phyloP scores from a whole-genome alignment of 2,888 invertebrate genomes.

The Dynastes maya region DNA sequence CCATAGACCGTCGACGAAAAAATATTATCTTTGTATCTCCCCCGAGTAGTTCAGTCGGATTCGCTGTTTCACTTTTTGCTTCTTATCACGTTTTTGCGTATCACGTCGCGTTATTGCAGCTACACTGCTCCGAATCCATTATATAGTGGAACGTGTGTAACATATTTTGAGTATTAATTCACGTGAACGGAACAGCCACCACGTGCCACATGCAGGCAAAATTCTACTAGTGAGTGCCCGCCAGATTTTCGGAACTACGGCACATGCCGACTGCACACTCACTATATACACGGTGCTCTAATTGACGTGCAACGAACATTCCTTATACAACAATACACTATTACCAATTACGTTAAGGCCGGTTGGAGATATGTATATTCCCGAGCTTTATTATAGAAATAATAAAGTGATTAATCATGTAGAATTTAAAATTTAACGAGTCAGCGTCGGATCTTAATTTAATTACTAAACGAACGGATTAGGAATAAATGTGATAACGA shows the following conservation, averaged over 20 bases:
- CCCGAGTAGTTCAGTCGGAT: conserved; percentile 16
- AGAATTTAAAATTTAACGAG: background rate
- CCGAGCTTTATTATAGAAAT: background rate
- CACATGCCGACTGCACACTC: conserved; percentile 28
- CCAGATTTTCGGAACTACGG: conserved; percentile 21
- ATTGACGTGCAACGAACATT: background rate
- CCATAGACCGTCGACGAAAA: conserved; percentile 12
- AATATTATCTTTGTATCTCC: background rate
- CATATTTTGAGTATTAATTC: conserved; percentile 26
- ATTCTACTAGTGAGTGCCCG: conserved; percentile 13
- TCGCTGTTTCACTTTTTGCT: background rate
- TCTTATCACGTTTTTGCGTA: conserved; percentile 25
- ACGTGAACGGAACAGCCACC: conserved; percentile 12
- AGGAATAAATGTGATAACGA: background rate
- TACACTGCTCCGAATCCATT: conserved; percentile 10
- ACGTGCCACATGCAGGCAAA: conserved; percentile 15
- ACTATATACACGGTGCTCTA: conserved; percentile 6
- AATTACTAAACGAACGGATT: background rate
- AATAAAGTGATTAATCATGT: background rate
- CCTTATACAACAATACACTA: background rate
- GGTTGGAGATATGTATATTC: too few relatives aligned
- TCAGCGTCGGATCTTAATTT: background rate
- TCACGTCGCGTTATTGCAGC: conserved; percentile 35
- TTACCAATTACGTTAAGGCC: background rate
- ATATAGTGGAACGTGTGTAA: background rate